These are phyloP conservation scores for Coelogynopora nodosa DNA, from an alignment of 2,888 invertebrate genomes.

Conservation along the genomic window DNA sequence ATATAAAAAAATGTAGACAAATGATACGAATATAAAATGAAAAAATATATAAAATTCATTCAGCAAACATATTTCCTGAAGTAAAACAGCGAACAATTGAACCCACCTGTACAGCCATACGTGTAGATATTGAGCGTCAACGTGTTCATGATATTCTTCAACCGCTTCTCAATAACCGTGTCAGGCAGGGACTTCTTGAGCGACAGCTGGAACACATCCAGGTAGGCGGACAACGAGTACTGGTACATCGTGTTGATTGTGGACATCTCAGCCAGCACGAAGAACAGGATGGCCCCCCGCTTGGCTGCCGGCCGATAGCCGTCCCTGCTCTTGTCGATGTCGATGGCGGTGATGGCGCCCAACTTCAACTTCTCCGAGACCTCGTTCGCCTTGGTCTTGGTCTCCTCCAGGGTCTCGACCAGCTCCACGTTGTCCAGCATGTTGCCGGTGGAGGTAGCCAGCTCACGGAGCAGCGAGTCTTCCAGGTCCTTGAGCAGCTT, in stretches of 20 bases:
- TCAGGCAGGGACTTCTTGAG: conserved; percentile 78
- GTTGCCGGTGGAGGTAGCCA: conserved; percentile 81
- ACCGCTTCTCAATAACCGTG: conserved; percentile 70
- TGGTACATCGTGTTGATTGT: conserved; percentile 85
- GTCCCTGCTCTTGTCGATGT: conserved; percentile 78
- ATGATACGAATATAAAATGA: too few species aligned
- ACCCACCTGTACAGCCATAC: conserved; percentile 73
- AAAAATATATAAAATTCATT: too few species aligned
- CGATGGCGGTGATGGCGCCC: conserved; percentile 72
- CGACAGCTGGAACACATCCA: conserved; percentile 78
- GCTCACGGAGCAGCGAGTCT: conserved; percentile 76
- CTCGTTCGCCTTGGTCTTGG: conserved; percentile 79
- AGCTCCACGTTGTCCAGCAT: conserved; percentile 87
- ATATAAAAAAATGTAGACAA: too few species aligned
- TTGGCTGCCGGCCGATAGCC: conserved; percentile 80
- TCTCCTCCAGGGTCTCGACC: conserved; percentile 78
- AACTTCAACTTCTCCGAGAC: conserved; percentile 65
- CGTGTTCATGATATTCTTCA: conserved; percentile 77
- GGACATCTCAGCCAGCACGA: conserved; percentile 83
- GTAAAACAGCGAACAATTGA: too few species aligned
- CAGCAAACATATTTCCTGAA: too few species aligned
- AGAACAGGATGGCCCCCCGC: conserved; percentile 82
- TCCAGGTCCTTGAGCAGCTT: conserved; percentile 77
- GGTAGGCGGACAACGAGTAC: conserved; percentile 78
- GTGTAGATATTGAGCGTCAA: conserved; percentile 82